Conservation (phyloP, 1,140 invertebrate species). For the Lepidostoma basale region DNA sequence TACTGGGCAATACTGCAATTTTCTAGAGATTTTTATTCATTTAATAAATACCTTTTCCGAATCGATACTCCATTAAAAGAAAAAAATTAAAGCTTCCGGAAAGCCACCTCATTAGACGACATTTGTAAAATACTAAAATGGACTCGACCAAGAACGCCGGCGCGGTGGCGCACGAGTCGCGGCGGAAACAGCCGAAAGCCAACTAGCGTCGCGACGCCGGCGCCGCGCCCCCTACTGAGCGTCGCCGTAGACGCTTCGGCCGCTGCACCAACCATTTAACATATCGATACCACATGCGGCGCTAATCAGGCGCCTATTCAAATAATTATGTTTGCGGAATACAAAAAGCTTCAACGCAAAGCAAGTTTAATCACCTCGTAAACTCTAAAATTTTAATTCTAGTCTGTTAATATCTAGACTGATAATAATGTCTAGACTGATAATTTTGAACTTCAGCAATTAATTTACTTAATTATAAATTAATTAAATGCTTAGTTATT, state of each 20-base stretch:
- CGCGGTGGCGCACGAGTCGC: neutral
- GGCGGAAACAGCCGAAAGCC: slow-evolving; percentile 12
- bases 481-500: no score
- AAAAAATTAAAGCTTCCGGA: slow-evolving; percentile 16
- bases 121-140: slow-evolving; percentile 31
- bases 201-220: slow-evolving; percentile 15
- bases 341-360: no score
- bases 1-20: neutral
- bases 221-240: slow-evolving; percentile 20
- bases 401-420: no score
- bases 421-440: no score
- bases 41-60: slow-evolving; percentile 19
- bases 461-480: no score
- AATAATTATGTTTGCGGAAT: no score
- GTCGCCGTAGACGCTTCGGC: neutral
- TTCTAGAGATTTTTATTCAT: neutral
- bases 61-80: slow-evolving; percentile 25
- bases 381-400: no score
- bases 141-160: slow-evolving; percentile 29
- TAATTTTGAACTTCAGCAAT: no score
- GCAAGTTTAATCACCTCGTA: no score
- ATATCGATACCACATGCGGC: no score
- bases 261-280: neutral
- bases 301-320: no score
- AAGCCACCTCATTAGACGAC: slow-evolving; percentile 13